phyloP scores from a whole-genome alignment of 1,140 invertebrate genomes.

The Drosophila hydei region DNA sequence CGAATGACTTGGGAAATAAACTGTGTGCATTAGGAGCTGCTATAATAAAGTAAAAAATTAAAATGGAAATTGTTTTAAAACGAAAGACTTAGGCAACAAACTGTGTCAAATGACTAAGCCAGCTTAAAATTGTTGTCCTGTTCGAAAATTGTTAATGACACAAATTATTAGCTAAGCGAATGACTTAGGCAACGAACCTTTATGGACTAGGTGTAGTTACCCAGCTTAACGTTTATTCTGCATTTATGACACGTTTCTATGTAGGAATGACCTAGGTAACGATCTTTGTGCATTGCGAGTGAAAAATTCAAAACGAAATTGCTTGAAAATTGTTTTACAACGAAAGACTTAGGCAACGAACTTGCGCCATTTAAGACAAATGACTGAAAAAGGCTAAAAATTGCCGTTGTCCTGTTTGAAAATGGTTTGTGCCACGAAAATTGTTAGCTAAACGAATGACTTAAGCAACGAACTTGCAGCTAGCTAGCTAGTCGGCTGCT shows the following conservation, averaged over 20 bases:
- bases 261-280: too few relatives aligned
- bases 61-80: constrained; percentile 1
- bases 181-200: constrained; percentile 2
- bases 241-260: too few relatives aligned
- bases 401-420: too few relatives aligned
- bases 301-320: background rate
- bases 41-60: background rate
- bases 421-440: too few relatives aligned
- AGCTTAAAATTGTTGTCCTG: too few relatives aligned
- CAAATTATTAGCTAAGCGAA: background rate
- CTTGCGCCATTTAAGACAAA: background rate
- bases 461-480: constrained; percentile 18
- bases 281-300: background rate
- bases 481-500: background rate
- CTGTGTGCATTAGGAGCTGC: background rate
- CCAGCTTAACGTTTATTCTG: too few relatives aligned
- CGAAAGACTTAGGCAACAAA: constrained; percentile 33
- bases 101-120: constrained; percentile 4
- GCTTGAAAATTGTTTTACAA: background rate
- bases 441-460: background rate
- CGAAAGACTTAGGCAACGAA: background rate
- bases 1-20: constrained; percentile 37
- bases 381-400: background rate
- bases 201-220: too few relatives aligned
- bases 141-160: too few relatives aligned